Evolutionary conservation across 2,888 invertebrate genomes (phyloP), one percentile per base, ranked within the genome.

Genomic region (Diarsia rubi): DNA sequence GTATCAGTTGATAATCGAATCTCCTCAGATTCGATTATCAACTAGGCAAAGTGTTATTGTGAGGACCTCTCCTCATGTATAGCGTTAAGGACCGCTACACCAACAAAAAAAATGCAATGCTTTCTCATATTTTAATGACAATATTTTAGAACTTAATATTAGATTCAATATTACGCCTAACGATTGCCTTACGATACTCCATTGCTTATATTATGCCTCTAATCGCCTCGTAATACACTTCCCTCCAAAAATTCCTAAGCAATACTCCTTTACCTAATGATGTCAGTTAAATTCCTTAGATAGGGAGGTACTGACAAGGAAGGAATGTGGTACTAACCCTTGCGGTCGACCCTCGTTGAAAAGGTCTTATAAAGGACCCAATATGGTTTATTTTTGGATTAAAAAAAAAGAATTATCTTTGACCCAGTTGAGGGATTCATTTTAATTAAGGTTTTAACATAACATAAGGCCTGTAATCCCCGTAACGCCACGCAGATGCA

Each of bases 231-330:
- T 78, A 79, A 75, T 75, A 69, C 49, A 74, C 49, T 57, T 52
- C 21, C 45, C 24, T 31, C 16, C 42, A 47, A 60, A 81, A 81
- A 68, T 69, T 62, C 60, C 62, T 37, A n/a, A 65, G 54, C n/a
- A 19, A 9, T 65, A 47, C n/a, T 31, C 64, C 19, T 57, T 42
- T 49, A 16, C 31, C 37, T 80, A 79, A 79, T 79, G 75, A 75
- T 72, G 60, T 62, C 24, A 52, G 71, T 66, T n/a, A 63, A 76
- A 77, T 81, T 76, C 72, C 66, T 66, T n/a, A 52, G 68, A 67
- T 67, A 75, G 19, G 66, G 11, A 52, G 19, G 14, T 66, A 42
- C 62, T 49, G 59, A 68, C 37, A 19, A 78, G 69, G 57, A 81
- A 73, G 65, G 73, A 70, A 70, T 52, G 52, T 37, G 31, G 49